Evolutionary conservation across 1,140 invertebrate species (phyloP), one percentile per base, ranked within the genome.

Genomic region (Drosophila nikananu): DNA sequence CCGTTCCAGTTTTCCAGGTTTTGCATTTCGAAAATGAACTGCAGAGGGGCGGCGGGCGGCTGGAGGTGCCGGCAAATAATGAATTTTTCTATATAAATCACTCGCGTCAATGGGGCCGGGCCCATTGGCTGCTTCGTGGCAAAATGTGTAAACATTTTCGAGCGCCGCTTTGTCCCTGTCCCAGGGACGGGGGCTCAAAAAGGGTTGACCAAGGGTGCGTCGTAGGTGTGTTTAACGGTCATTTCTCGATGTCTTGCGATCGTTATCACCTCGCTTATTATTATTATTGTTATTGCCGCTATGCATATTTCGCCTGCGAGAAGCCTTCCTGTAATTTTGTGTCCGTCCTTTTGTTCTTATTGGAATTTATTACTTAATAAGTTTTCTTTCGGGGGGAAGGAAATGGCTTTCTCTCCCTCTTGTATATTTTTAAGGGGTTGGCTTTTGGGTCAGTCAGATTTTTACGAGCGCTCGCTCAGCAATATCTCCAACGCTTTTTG

Each of bases 331-430:
- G 59, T 78, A 79, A 83, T 75, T 78, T 55, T 59, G 46, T 55
- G 52, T 39, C 41, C 70, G 27, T 21, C 65, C 70, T 37, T 83
- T 89, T 89, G 75, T 90, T 91, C 72, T 86, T 82, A 90, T 86
- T 84, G 76, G 86, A 91, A 90, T 90, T 90, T 90, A 90, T 90
- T 91, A 82, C 86, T 90, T 90, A 91, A 90, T 90, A 91, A 90
- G 76, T 86, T 91, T 73, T 72, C 13, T 23, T 8, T 21, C n/a
- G 5, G 30, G 12, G 30, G 32, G 10, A 8, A 35, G 55, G 64
- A 68, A 83, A 83, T 81, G 81, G 73, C 71, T 81, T 86, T 77
- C 42, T 41, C 41, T 52, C 49, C 41, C 30, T 19, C 23, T 19
- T n/a, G 8, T 30, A 30, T 30, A 30, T 30, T 30, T 30, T 23